Percentiles rank a stretch among this genome's conserved stretches.
These are phyloP conservation scores for Drosophila niveifrons DNA, from an alignment of 2,888 invertebrate species.

Conservation along the genomic window DNA sequence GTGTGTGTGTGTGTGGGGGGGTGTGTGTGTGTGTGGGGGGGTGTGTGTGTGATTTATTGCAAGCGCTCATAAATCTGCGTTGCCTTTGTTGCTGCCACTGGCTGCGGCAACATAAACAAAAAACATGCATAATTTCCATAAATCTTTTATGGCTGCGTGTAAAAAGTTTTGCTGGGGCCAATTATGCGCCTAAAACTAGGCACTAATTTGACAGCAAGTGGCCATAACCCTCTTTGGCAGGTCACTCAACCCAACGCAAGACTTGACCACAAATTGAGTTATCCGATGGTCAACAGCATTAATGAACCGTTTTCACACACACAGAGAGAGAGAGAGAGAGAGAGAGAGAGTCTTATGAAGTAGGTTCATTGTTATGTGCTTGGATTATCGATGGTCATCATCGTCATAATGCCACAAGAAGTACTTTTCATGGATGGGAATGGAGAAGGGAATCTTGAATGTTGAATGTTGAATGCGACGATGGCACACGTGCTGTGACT, in stretches of 20 bases:
- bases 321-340: neutral
- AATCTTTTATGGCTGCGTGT: slow-evolving; percentile 75
- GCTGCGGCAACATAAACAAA: slow-evolving; percentile 64
- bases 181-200: slow-evolving; percentile 73
- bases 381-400: slow-evolving; percentile 35
- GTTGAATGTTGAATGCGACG: neutral
- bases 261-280: slow-evolving; percentile 68
- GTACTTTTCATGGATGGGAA: neutral
- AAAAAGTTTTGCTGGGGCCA: slow-evolving; percentile 67
- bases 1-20: slow-evolving; percentile 18
- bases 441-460: neutral
- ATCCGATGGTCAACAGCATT: slow-evolving; percentile 42
- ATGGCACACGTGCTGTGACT: slow-evolving; percentile 23
- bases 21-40: slow-evolving; percentile 21
- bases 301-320: slow-evolving; percentile 34
- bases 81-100: no score
- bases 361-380: slow-evolving; percentile 42
- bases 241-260: slow-evolving; percentile 53
- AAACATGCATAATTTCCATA: slow-evolving; percentile 81
- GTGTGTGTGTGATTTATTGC: slow-evolving; percentile 71
- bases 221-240: slow-evolving; percentile 41
- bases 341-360: slow-evolving; percentile 2
- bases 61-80: slow-evolving; percentile 70
- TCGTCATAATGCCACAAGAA: slow-evolving; percentile 1
- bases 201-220: slow-evolving; percentile 79